Conservation (phyloP, 2,888 invertebrate genomes). For the Trissoscelio sp. region DNA sequence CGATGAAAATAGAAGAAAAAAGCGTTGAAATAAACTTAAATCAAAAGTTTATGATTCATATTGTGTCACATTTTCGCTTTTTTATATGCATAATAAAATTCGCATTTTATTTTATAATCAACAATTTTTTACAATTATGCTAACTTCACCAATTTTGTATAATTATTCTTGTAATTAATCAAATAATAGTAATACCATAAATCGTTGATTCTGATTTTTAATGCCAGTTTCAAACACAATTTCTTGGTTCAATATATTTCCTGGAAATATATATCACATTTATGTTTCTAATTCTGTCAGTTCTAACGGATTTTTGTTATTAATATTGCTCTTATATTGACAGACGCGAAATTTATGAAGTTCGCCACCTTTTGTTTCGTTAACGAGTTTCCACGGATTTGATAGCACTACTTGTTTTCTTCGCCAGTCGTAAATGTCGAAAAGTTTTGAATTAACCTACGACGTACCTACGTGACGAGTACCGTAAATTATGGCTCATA, state of each 20-base stretch:
- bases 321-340: slow-evolving; percentile 54
- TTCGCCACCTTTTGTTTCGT: slow-evolving; percentile 54
- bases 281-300: slow-evolving; percentile 51
- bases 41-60: slow-evolving; percentile 29
- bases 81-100: neutral
- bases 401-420: slow-evolving; percentile 47
- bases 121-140: neutral
- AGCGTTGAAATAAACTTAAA: slow-evolving; percentile 9
- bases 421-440: slow-evolving; percentile 58
- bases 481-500: slow-evolving; percentile 37
- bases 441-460: slow-evolving; percentile 64
- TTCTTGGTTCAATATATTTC: slow-evolving; percentile 12
- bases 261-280: slow-evolving; percentile 30
- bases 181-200: neutral
- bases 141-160: neutral
- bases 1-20: slow-evolving; percentile 1
- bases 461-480: slow-evolving; percentile 43
- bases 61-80: slow-evolving; percentile 17
- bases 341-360: slow-evolving; percentile 42
- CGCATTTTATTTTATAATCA: slow-evolving; percentile 17
- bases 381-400: slow-evolving; percentile 57
- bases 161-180: neutral
- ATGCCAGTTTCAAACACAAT: neutral
- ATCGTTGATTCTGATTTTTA: neutral
- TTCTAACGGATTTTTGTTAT: slow-evolving; percentile 36